Evolutionary conservation across 2,888 invertebrate genomes (phyloP), one percentile per base, ranked within the genome.

Genomic region (Reticulitermes lucifugus): DNA sequence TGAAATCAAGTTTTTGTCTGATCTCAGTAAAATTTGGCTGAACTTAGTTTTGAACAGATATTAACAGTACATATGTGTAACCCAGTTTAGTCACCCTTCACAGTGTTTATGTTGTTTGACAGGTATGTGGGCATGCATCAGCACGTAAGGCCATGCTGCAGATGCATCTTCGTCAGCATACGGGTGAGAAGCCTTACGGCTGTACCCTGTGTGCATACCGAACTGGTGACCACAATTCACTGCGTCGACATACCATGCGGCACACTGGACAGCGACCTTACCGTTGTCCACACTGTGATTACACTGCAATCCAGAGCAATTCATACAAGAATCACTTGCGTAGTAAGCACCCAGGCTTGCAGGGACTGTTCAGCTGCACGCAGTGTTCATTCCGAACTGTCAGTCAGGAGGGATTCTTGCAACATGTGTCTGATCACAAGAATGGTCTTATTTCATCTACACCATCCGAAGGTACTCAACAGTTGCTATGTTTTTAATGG

Each of bases 191-290:
- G 89, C 96, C 96, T 0, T 94, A 95, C 88, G 92, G 93, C 83
- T 96, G 96, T 89, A 92, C 94, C 60, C 90, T 92, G 41, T 96
- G 96, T 89, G 92, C 93, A 18, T 96, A 95, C 89, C 92, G 92
- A 86, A 95, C 96, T 5, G 94, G 95, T 0, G 96, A 96, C 91
- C 96, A 95, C 88, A 96, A 96, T 89, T 95, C 95, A 5, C 90
- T 96, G 84, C 91, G 95, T 88, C 93, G 92, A 89, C 95, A 93
- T 91, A 93, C 90, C 89, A 93, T 94, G 93, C 92, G 94, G 88
- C 94, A 94, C 89, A 90, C 89, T 91, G 93, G 90, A 89, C 92
- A 90, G 88, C 91, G 89, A 89, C 93, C 93, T 5, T 93, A 95
- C 89, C 93, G 94, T 86, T 96, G 96, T 89, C 93, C 93, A 7